Base-by-base conservation (phyloP, 2,113 vertebrate genomes). In the Romanogobio albipinnatus region DNA sequence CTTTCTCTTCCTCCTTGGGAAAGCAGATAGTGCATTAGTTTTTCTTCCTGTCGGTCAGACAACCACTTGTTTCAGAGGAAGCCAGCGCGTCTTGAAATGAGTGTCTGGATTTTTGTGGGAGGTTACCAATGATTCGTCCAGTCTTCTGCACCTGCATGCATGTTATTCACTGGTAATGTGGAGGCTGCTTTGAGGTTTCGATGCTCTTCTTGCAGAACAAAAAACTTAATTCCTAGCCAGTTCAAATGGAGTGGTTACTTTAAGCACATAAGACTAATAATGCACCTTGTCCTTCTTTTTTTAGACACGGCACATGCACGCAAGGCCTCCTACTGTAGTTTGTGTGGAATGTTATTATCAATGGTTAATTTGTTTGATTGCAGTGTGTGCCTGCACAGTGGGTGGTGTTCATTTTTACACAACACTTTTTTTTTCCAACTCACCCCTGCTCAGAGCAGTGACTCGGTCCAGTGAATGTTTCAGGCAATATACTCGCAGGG, bases 81-180 rank as follows among this genome's bases (percentile, higher is more conserved):
- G 84, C 62, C 36, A 77, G 47, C 43, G 9, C 24, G n/a, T 71
- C 61, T 17, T 81, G 78, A 81, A 81, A 70, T 71, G n/a, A 66
- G 17, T 79, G 64, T 85, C 56, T 87, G 75, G 66, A 75, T 39
- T 53, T 74, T 68, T 78, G 73, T 85, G 56, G 80, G 80, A 83
- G 45, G 17, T 53, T 56, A 14, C 17, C 29, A 49, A 77, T 2
- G 53, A 49, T 85, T 74, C 22, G 45, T 26, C 56, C 80, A 49
- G 19, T 85, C 75, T 74, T 26, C 24, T 76, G 70, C 36, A 86
- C 77, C 73, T 86, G 87, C 29, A 39, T 76, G 66, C 49, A 14
- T 66, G 61, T 19, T 64, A 61, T 88, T 68, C 26, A 58, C 36
- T 4, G 22, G 6, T 49, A 58, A 68, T 82, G 61, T 39, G 19